Conservation (phyloP, 2,888 invertebrate species). For the Ennomos fuscantarius region DNA sequence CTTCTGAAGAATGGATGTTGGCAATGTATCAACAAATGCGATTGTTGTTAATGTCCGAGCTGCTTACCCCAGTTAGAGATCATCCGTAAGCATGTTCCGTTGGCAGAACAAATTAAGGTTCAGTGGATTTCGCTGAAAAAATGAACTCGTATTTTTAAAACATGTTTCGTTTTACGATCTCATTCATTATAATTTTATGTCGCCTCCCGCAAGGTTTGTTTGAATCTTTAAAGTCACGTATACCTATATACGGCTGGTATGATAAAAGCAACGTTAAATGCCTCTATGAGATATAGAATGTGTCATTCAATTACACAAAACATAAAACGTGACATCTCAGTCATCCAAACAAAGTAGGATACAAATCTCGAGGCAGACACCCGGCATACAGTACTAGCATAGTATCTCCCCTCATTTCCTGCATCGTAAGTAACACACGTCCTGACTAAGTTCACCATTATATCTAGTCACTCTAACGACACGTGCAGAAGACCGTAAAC, state of each 20-base stretch:
- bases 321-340: slow-evolving; percentile 62
- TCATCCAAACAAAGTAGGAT: slow-evolving; percentile 65
- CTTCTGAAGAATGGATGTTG: slow-evolving; percentile 38
- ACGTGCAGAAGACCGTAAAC: slow-evolving; percentile 37
- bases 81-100: slow-evolving; percentile 26
- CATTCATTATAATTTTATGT: slow-evolving; percentile 22
- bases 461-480: slow-evolving; percentile 43
- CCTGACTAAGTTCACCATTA: slow-evolving; percentile 61
- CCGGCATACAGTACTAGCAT: slow-evolving; percentile 58
- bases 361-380: slow-evolving; percentile 71
- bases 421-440: slow-evolving; percentile 72
- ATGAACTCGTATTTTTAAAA: slow-evolving; percentile 11
- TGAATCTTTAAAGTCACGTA: slow-evolving; percentile 20
- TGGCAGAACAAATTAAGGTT: slow-evolving; percentile 18
- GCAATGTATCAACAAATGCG: slow-evolving; percentile 39
- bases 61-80: slow-evolving; percentile 33
- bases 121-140: slow-evolving; percentile 17
- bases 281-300: slow-evolving; percentile 39
- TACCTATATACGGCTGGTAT: slow-evolving; percentile 36
- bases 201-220: slow-evolving; percentile 19
- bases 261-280: slow-evolving; percentile 42
- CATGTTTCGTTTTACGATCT: slow-evolving; percentile 19
- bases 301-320: slow-evolving; percentile 59
- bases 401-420: slow-evolving; percentile 79
- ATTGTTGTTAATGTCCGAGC: slow-evolving; percentile 31